Evolutionary conservation across 2,888 invertebrate species (phyloP), one percentile per base, ranked within the genome.

Genomic region (Terebella lapidaria): DNA sequence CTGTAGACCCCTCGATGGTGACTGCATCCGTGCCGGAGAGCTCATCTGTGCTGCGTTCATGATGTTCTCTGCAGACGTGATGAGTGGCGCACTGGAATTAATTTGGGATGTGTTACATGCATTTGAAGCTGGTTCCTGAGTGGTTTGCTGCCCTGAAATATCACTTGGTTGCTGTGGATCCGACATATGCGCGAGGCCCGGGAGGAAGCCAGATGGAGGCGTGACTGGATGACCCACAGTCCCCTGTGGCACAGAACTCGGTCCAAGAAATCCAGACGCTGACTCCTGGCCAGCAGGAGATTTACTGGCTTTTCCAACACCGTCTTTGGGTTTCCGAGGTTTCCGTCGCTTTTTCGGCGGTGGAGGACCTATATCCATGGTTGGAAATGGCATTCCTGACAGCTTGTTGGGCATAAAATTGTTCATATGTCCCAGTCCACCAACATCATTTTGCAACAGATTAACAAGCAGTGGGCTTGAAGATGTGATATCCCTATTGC

Each of bases 381-480:
- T 15, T 10, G 42, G 42, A 49, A 49, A 49, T 20, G 10, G 10
- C 49, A 49, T n/a, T 15, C 49, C 49, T 35, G 42, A n/a, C 22
- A 10, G 5, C 24, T 49, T 49, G 18, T 10, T 10, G 15, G 49
- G 22, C 22, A 22, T 22, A 5, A 49, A 5, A n/a, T 49, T 49
- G 22, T 49, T 49, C 49, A 49, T 5, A 24, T 49, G 49, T 49
- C 5, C 18, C 18, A 10, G 10, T 22, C 10, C 18, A 5, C 18
- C 49, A 15, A 35, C n/a, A 49, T 53, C 53, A 22, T 28, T 94
- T 83, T 94, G 94, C 71, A 94, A 84, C 69, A 94, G 83, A 81
- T 94, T 94, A 30, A 94, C 94, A 67, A 94, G 84, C 69, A 94
- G 83, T 25, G 94, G 94, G 75, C 93, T 94, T 54, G 80, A 67